A percentile compares a stretch with the other conserved stretches of the same genome.
Conservation (phyloP, 2,797 vertebrate genomes). For the Fistularia commersonii region DNA sequence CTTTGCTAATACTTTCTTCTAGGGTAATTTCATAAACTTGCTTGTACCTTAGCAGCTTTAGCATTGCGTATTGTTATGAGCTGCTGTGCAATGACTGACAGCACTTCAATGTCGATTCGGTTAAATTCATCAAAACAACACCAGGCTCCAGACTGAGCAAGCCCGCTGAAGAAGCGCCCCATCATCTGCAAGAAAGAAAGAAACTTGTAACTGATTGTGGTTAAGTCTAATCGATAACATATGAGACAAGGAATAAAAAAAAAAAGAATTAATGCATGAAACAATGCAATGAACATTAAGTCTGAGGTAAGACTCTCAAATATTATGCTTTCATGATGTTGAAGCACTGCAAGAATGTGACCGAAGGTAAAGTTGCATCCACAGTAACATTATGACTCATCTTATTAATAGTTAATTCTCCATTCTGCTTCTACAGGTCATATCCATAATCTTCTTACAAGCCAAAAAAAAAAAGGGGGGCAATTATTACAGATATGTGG, state of each 20-base stretch:
- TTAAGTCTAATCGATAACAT: not conserved
- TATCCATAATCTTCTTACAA: too few species aligned
- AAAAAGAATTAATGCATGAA: not conserved
- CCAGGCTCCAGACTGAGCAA: slow-evolving; percentile 87
- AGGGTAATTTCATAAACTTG: not conserved
- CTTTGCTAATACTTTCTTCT: too few species aligned
- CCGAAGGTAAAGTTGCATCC: too few species aligned
- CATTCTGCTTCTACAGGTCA: too few species aligned
- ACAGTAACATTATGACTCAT: too few species aligned
- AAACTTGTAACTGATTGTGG: not conserved
- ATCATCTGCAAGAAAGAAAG: slow-evolving; percentile 79
- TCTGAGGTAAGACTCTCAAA: not conserved
- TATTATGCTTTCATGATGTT: not conserved
- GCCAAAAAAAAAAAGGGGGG: too few species aligned
- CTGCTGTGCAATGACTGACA: slow-evolving; percentile 87
- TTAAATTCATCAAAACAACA: slow-evolving; percentile 92
- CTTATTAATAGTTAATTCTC: too few species aligned
- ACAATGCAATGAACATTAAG: not conserved
- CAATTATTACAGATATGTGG: too few species aligned
- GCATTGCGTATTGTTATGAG: slow-evolving; percentile 86
- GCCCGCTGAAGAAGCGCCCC: slow-evolving; percentile 86
- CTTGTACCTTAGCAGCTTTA: slow-evolving; percentile 81
- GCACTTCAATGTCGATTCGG: slow-evolving; percentile 84
- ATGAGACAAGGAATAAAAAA: not conserved
- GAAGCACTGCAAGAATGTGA: not conserved